These are phyloP conservation scores for Rachycentron canadum DNA, from an alignment of 2,797 vertebrate genomes.

Conservation along the genomic window DNA sequence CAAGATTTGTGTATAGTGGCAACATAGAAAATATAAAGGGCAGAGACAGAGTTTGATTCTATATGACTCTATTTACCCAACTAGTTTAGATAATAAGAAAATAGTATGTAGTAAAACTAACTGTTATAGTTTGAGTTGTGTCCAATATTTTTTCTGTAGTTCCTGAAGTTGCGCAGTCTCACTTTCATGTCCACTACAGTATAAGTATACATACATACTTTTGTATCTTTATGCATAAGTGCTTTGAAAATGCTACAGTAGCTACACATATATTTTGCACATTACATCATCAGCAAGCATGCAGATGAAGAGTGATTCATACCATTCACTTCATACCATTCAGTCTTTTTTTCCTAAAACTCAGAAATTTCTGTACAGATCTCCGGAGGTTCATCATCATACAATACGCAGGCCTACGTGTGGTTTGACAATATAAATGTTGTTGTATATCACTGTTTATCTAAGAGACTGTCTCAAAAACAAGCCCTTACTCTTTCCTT, in stretches of 20 bases:
- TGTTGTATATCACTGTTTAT: conserved; percentile 30
- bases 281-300: conserved; percentile 5
- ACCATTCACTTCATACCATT: not conserved
- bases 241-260: not conserved
- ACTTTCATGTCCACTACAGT: not conserved
- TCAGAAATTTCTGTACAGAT: conserved; percentile 18
- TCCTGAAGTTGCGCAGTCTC: not conserved
- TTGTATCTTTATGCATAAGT: not conserved
- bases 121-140: not conserved
- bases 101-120: no score
- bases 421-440: conserved; percentile 25
- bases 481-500: conserved; percentile 19
- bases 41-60: no score
- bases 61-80: no score
- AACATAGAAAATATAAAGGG: no score
- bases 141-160: not conserved
- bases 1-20: no score
- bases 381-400: conserved; percentile 15
- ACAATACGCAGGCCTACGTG: conserved; percentile 16
- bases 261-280: not conserved
- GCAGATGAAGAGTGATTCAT: conserved; percentile 29
- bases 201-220: not conserved
- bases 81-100: no score
- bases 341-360: no score
- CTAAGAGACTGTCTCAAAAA: conserved; percentile 18